Evolutionary conservation across 2,113 vertebrate genomes (phyloP).

Genomic region (Gambusia affinis): DNA sequence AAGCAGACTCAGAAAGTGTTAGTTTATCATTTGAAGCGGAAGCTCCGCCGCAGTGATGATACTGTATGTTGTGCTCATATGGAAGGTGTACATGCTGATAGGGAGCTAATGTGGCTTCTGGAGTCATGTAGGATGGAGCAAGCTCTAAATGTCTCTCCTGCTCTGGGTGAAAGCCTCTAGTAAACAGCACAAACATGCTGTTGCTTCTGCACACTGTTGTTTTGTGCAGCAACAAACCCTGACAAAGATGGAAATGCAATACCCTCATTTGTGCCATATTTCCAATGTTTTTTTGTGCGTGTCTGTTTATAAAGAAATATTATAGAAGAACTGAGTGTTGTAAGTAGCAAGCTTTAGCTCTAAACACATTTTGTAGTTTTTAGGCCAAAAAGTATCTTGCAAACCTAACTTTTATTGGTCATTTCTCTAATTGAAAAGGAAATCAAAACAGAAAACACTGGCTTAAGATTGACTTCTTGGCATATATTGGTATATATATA

Average conservation of each 20-base stretch:
- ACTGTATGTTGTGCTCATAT: conserved; percentile 11
- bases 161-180: conserved; percentile 33
- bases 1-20: background rate
- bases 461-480: background rate
- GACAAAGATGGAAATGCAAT: background rate
- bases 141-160: conserved; percentile 46
- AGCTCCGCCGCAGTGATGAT: background rate
- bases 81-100: conserved; percentile 22
- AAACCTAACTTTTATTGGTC: background rate
- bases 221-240: conserved; percentile 10
- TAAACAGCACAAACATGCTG: conserved; percentile 28
- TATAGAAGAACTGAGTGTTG: background rate
- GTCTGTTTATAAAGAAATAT: background rate
- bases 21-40: background rate
- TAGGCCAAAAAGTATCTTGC: background rate
- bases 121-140: conserved; percentile 21
- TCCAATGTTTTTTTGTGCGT: too few relatives aligned
- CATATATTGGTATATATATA: too few relatives aligned
- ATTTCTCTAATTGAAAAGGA: background rate
- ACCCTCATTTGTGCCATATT: background rate
- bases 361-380: background rate
- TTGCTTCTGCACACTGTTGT: conserved; percentile 25
- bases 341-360: background rate
- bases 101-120: conserved; percentile 41
- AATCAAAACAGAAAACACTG: background rate